These are phyloP conservation scores for Melanotaenia trifasciata DNA, from an alignment of 2,797 vertebrate genomes.

Conservation along the genomic window DNA sequence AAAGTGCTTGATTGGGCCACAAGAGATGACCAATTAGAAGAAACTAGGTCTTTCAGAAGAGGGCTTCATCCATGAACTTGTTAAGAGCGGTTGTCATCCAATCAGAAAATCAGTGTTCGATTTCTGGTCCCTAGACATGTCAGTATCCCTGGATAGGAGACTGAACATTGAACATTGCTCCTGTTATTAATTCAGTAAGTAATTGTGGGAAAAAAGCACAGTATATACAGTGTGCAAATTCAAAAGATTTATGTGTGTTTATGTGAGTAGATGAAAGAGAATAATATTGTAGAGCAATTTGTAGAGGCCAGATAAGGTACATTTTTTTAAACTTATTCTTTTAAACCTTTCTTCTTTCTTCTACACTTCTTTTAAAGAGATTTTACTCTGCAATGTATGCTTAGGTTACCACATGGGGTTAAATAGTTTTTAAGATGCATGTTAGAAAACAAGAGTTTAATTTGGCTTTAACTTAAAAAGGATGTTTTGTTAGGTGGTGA, in stretches of 20 bases:
- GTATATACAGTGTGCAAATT: background rate
- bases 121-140: background rate
- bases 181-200: background rate
- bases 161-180: background rate
- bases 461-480: background rate
- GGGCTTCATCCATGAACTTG: background rate
- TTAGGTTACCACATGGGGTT: background rate
- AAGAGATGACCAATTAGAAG: background rate
- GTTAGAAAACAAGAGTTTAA: background rate
- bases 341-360: background rate
- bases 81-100: background rate
- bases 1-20: background rate
- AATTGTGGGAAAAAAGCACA: background rate
- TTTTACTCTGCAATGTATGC: background rate
- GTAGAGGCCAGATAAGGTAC: background rate
- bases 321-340: background rate
- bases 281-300: background rate
- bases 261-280: background rate
- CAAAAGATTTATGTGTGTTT: background rate
- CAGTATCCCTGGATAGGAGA: background rate
- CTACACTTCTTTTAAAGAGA: background rate
- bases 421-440: background rate
- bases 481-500: constrained; percentile 39
- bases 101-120: background rate
- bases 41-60: background rate